phyloP scores from a whole-genome alignment of 2,888 invertebrate species.

The Drosophila nr. perissopoda region DNA sequence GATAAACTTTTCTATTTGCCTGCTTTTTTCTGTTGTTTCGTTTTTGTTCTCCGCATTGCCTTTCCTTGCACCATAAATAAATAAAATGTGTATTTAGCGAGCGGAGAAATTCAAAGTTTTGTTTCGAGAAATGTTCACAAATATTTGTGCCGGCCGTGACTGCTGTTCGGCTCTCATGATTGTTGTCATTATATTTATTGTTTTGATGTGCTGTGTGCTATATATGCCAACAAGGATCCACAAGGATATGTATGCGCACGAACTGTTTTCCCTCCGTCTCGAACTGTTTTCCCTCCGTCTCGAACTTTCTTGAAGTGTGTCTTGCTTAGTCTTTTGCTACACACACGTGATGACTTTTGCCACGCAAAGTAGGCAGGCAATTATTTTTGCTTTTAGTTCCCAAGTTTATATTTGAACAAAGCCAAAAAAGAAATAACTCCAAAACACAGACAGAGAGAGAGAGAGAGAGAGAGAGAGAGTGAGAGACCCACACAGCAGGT shows the following conservation, averaged over 20 bases:
- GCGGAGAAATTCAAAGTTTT: conserved; percentile 59
- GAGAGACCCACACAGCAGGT: conserved; percentile 51
- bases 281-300: background rate
- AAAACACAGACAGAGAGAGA: background rate
- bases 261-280: background rate
- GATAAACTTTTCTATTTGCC: conserved; percentile 46
- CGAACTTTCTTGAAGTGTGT: conserved; percentile 1
- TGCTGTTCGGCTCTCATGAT: conserved; percentile 41
- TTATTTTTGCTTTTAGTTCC: conserved; percentile 48
- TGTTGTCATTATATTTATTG: conserved; percentile 62
- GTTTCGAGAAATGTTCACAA: conserved; percentile 49
- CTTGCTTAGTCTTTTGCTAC: conserved; percentile 23
- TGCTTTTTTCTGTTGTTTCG: background rate
- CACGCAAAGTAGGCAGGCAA: conserved; percentile 42
- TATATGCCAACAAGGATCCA: conserved; percentile 24
- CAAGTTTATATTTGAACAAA: conserved; percentile 32
- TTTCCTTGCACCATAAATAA: conserved; percentile 55
- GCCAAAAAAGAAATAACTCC: conserved; percentile 41
- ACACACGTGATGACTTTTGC: conserved; percentile 44
- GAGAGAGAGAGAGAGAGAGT: background rate
- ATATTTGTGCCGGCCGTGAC: conserved; percentile 43
- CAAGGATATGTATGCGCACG: conserved; percentile 3
- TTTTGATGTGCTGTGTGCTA: conserved; percentile 34
- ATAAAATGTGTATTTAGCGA: conserved; percentile 63
- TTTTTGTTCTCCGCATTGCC: background rate